Conservation (phyloP, 2,113 vertebrate genomes). For the Calonectris borealis region DNA sequence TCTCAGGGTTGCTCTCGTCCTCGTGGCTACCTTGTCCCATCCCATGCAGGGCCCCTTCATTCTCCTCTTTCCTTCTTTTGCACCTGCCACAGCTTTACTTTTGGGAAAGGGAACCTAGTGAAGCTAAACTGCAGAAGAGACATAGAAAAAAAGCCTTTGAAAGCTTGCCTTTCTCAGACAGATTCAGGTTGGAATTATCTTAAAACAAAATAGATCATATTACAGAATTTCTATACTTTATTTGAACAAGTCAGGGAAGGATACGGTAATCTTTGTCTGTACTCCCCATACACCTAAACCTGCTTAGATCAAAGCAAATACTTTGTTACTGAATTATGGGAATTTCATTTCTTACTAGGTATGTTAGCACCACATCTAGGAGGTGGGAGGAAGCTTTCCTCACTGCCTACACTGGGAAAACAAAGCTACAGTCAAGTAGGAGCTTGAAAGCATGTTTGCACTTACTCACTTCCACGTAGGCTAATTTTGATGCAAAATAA, state of each 20-base stretch:
- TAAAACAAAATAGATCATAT: neutral
- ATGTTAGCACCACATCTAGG: neutral
- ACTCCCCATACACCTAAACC: neutral
- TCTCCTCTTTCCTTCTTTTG: neutral
- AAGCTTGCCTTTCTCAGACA: neutral
- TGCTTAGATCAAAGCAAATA: neutral
- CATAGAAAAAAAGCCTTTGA: neutral
- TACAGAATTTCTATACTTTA: neutral
- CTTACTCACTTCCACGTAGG: neutral
- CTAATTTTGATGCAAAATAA: neutral
- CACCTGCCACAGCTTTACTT: neutral
- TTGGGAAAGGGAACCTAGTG: neutral
- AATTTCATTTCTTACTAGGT: neutral
- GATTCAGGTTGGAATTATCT: neutral
- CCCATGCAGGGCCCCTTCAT: accelerated
- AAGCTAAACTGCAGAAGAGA: neutral
- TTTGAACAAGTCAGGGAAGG: neutral
- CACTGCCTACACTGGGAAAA: neutral
- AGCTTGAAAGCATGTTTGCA: neutral
- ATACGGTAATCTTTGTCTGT: neutral
- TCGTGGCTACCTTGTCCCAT: neutral
- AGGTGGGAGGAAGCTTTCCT: neutral
- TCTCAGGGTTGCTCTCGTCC: neutral
- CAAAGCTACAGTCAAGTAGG: neutral
- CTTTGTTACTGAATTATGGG: neutral